phyloP scores from a whole-genome alignment of 2,113 vertebrate genomes.

The Enhydra lutris region DNA sequence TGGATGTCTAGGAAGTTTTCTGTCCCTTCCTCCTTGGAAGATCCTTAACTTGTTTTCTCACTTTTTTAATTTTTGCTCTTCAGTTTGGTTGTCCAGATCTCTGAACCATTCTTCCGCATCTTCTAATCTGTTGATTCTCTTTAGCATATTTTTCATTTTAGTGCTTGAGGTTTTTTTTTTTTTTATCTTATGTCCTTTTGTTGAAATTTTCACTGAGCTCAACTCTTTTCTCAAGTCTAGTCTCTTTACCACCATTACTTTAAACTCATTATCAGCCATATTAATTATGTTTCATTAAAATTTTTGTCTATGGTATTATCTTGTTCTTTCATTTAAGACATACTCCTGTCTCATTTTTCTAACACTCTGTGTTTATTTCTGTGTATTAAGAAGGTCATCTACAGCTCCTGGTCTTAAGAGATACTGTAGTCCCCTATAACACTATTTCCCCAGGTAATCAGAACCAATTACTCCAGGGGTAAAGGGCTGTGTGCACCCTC shows the following conservation, averaged over 20 bases:
- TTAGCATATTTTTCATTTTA: neutral
- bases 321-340: neutral
- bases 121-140: neutral
- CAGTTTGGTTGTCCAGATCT: neutral
- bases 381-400: neutral
- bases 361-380: neutral
- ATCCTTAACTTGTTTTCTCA: neutral
- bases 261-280: neutral
- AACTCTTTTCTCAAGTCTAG: neutral
- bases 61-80: neutral
- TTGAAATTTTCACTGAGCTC: neutral
- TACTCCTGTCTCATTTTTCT: neutral
- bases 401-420: neutral
- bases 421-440: neutral
- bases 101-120: neutral
- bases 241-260: neutral
- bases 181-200: neutral
- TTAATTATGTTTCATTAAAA: neutral
- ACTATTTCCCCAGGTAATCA: neutral
- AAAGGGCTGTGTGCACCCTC: neutral
- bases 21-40: neutral
- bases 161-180: neutral
- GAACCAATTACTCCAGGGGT: neutral
- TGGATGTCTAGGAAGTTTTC: neutral
- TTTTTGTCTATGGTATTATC: neutral